A percentile compares a stretch with the other conserved stretches of the same genome.
Conservation (phyloP, 2,113 vertebrate species). For the Theristicus caerulescens region DNA sequence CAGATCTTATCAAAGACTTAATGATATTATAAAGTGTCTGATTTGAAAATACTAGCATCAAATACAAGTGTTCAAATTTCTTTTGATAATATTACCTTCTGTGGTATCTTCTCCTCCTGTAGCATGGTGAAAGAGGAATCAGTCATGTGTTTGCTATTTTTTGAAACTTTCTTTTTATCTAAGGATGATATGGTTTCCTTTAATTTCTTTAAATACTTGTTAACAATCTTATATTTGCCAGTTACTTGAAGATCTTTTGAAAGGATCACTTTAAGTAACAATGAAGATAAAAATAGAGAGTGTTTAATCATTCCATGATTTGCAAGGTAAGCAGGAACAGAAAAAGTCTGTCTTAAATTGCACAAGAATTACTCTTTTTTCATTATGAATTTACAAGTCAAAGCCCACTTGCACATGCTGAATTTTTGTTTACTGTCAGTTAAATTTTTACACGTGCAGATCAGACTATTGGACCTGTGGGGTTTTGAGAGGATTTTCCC, state of each 20-base stretch:
- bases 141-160: not conserved
- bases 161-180: not conserved
- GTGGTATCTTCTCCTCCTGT: not conserved
- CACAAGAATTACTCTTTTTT: not conserved
- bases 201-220: constrained; percentile 10
- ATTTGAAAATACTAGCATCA: not conserved
- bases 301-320: not conserved
- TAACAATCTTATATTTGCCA: not conserved
- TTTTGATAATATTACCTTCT: not conserved
- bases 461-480: not conserved
- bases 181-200: not conserved
- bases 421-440: not conserved
- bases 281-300: not conserved
- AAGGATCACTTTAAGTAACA: not conserved
- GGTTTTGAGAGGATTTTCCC: not conserved
- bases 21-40: not conserved
- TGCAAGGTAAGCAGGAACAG: not conserved
- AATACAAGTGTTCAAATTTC: not conserved
- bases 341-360: not conserved
- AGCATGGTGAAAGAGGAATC: not conserved
- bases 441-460: not conserved
- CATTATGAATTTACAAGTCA: not conserved
- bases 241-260: constrained; percentile 9
- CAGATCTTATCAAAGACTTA: not conserved
- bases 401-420: not conserved